Conservation (phyloP, 2,113 vertebrate genomes). For the Delphinapterus leucas region DNA sequence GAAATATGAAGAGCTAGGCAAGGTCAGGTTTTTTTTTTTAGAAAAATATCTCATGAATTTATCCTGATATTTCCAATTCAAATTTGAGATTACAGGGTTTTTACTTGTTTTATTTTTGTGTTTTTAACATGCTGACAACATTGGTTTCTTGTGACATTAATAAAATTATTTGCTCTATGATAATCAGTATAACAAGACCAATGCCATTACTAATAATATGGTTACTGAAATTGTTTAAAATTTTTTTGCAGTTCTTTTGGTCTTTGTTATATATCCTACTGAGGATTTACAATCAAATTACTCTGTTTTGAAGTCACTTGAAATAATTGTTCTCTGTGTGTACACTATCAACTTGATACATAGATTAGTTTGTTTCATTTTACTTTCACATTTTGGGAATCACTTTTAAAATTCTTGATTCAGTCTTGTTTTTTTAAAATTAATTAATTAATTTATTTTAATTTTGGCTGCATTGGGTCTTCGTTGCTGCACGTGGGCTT, state of each 20-base stretch:
- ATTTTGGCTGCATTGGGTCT: too few relatives aligned
- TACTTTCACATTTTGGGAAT: neutral
- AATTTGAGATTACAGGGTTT: neutral
- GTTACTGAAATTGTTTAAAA: conserved; percentile 6
- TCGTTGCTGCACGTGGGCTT: too few relatives aligned
- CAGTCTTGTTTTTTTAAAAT: neutral
- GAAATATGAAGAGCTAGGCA: neutral
- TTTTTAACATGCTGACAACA: neutral
- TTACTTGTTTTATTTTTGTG: neutral
- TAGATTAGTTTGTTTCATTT: conserved; percentile 31
- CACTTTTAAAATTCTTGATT: conserved; percentile 6
- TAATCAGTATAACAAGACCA: neutral
- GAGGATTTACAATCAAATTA: neutral
- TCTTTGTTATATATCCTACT: neutral
- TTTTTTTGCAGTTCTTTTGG: conserved; percentile 14
- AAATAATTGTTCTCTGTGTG: neutral
- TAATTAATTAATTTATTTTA: too few relatives aligned
- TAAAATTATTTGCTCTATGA: neutral
- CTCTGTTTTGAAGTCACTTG: neutral
- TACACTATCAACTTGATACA: neutral
- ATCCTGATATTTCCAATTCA: neutral
- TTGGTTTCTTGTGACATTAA: neutral
- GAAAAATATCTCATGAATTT: neutral
- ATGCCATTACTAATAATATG: neutral
- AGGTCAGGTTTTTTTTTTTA: neutral